Conservation (phyloP, 1,140 invertebrate species). For the Halotydeus destructor region DNA sequence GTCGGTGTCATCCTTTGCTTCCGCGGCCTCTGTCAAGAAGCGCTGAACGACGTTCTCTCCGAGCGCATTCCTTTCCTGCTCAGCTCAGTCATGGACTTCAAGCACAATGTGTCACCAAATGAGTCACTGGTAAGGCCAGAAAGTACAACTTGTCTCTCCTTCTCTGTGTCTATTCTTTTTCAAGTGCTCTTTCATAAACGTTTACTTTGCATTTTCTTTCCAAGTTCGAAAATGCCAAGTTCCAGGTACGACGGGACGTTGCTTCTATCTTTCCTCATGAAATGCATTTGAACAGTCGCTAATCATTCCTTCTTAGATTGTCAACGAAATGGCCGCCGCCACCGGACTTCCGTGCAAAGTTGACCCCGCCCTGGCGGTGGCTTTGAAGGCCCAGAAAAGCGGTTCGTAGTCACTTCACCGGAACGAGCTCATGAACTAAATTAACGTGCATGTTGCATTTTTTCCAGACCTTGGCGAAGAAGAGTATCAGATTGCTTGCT, state of each 20-base stretch:
- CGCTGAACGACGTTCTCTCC: constrained; percentile 72
- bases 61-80: constrained; percentile 88
- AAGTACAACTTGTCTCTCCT: background rate
- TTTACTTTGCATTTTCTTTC: too few relatives aligned
- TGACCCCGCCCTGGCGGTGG: constrained; percentile 74
- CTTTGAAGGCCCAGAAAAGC: constrained; percentile 58
- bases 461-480: constrained; percentile 49
- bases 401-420: constrained; percentile 26
- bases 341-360: constrained; percentile 79
- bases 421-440: background rate
- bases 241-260: background rate
- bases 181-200: background rate
- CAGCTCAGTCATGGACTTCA: constrained; percentile 80
- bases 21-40: constrained; percentile 72
- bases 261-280: background rate
- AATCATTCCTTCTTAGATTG: constrained; percentile 33
- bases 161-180: background rate
- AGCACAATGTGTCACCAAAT: constrained; percentile 69
- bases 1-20: constrained; percentile 94
- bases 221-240: constrained; percentile 8
- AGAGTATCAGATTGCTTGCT: constrained; percentile 79
- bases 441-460: constrained; percentile 1
- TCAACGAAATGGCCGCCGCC: constrained; percentile 89
- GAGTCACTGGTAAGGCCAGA: constrained; percentile 44
- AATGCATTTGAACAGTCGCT: background rate